Evolutionary conservation across 2,888 invertebrate species (phyloP).

Genomic region (Suillia variegata): DNA sequence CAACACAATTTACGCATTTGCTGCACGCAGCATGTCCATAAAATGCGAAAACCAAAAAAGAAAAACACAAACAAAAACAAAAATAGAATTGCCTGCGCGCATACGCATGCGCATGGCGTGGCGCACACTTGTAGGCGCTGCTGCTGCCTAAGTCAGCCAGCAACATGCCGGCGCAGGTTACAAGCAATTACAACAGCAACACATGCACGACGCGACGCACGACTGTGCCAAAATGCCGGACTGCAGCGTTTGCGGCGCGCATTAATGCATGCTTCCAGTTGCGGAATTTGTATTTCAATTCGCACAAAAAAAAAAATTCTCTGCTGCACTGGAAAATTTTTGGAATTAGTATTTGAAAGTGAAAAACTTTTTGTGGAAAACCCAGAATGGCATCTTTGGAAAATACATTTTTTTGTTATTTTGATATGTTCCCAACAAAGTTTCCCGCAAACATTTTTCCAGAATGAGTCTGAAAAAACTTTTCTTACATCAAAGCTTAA

Average conservation of each 20-base stretch:
- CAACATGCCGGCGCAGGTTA: slow-evolving; percentile 19
- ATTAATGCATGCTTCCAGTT: too few relatives aligned
- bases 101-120: background rate
- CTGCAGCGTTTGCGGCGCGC: background rate
- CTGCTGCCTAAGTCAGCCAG: slow-evolving; percentile 5
- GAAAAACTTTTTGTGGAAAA: too few relatives aligned
- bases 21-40: slow-evolving; percentile 11
- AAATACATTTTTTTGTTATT: too few relatives aligned
- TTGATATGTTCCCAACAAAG: too few relatives aligned
- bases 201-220: background rate
- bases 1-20: slow-evolving; percentile 22
- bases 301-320: background rate
- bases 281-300: background rate
- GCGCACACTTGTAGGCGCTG: background rate
- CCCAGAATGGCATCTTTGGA: too few relatives aligned
- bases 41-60: background rate
- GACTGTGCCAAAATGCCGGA: background rate
- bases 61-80: slow-evolving; percentile 12
- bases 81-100: background rate
- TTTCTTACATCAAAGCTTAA: too few relatives aligned
- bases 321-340: too few relatives aligned
- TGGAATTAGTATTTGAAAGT: too few relatives aligned
- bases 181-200: slow-evolving; percentile 20
- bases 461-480: too few relatives aligned
- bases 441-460: too few relatives aligned